Conservation (phyloP, 2,888 invertebrate species). For the Omphaloscelis lunosa region DNA sequence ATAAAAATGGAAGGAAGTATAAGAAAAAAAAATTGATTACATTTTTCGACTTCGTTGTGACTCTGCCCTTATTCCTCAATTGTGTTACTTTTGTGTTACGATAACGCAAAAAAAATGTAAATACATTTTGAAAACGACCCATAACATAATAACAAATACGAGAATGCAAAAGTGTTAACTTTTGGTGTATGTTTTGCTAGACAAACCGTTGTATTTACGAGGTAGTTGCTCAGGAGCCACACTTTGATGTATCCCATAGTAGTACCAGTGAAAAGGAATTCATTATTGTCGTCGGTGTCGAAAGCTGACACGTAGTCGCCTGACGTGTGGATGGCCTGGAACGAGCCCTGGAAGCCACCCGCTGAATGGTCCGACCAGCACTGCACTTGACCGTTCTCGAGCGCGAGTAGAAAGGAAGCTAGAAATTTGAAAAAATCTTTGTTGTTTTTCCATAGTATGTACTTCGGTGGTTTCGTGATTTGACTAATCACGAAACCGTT, state of each 20-base stretch:
- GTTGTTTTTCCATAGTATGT: not conserved
- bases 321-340: slow-evolving; percentile 92
- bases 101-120: too few relatives aligned
- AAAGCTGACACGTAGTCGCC: slow-evolving; percentile 93
- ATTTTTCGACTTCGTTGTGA: too few relatives aligned
- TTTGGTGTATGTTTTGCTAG: not conserved
- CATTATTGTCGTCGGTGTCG: slow-evolving; percentile 93
- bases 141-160: not conserved
- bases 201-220: slow-evolving; percentile 83
- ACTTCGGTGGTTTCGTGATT: too few relatives aligned
- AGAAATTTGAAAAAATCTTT: slow-evolving; percentile 66
- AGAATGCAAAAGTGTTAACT: not conserved
- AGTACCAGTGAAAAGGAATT: slow-evolving; percentile 93
- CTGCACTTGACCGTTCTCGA: slow-evolving; percentile 95
- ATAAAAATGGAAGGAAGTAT: too few relatives aligned
- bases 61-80: too few relatives aligned
- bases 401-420: slow-evolving; percentile 93
- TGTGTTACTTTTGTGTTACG: too few relatives aligned
- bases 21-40: too few relatives aligned
- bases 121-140: too few relatives aligned
- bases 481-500: not conserved
- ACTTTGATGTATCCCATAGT: slow-evolving; percentile 95
- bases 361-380: slow-evolving; percentile 95
- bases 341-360: slow-evolving; percentile 93
- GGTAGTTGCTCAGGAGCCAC: slow-evolving; percentile 94